phyloP scores from a whole-genome alignment of 1,140 invertebrate species.

The Leptinotarsa texana region DNA sequence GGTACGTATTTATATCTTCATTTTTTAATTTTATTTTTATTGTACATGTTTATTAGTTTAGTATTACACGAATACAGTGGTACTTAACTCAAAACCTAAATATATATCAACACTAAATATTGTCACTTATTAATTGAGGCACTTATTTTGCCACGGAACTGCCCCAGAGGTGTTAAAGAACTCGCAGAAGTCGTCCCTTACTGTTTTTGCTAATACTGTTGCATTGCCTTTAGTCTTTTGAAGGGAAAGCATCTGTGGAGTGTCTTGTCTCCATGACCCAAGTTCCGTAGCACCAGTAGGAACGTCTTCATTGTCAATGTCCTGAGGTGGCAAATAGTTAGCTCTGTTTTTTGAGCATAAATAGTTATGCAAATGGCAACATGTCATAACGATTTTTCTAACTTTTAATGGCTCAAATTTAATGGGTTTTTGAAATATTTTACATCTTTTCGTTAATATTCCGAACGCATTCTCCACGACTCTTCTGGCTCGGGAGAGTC shows the following conservation, averaged over 20 bases:
- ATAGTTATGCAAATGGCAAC: conserved; percentile 35
- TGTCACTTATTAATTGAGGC: conserved; percentile 3
- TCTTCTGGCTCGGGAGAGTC: conserved; percentile 24
- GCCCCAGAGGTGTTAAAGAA: conserved; percentile 18
- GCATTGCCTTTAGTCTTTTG: conserved; percentile 26
- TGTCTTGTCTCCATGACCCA: conserved; percentile 24
- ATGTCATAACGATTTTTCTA: conserved; percentile 28
- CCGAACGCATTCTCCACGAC: conserved; percentile 34
- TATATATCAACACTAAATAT: not conserved
- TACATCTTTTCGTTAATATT: conserved; percentile 27
- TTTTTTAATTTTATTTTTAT: conserved; percentile 6
- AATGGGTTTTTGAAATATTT: conserved; percentile 32
- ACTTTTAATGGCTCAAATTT: conserved; percentile 21
- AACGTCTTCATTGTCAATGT: not conserved
- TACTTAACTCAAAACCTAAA: not conserved
- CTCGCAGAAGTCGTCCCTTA: conserved; percentile 23
- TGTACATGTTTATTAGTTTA: conserved; percentile 10
- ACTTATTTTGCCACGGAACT: conserved; percentile 22
- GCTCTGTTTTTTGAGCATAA: conserved; percentile 4
- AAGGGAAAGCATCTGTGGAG: conserved; percentile 15
- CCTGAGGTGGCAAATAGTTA: not conserved
- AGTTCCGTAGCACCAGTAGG: not conserved
- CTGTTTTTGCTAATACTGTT: conserved; percentile 19
- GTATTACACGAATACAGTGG: not conserved
- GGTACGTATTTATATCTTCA: not conserved